phyloP scores from a whole-genome alignment of 2,797 vertebrate species.

The Hoplostethus mediterraneus region DNA sequence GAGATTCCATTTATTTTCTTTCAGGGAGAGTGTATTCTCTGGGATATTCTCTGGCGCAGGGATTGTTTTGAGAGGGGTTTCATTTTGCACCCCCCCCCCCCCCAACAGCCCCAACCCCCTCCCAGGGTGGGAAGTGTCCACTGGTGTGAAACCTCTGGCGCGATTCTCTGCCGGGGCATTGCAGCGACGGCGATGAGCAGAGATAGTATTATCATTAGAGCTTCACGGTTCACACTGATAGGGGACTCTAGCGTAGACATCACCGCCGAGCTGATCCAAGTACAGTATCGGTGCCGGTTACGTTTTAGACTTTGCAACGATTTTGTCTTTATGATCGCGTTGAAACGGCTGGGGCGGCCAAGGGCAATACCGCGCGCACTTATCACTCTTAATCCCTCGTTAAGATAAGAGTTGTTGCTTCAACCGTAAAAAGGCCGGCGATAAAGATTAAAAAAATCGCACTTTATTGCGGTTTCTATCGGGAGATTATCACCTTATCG shows the following conservation, averaged over 20 bases:
- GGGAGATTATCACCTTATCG: slow-evolving; percentile 46
- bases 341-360: slow-evolving; percentile 19
- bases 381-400: slow-evolving; percentile 65
- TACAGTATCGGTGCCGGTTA: slow-evolving; percentile 15
- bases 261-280: slow-evolving; percentile 13
- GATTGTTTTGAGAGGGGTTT: slow-evolving; percentile 79
- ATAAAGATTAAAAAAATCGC: slow-evolving; percentile 57
- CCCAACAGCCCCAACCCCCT: neutral
- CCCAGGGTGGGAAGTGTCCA: slow-evolving; percentile 44
- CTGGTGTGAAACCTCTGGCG: slow-evolving; percentile 62
- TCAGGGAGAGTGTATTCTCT: slow-evolving; percentile 78
- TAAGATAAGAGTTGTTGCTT: slow-evolving; percentile 71
- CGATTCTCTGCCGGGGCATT: slow-evolving; percentile 48
- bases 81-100: slow-evolving; percentile 41
- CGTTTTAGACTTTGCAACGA: slow-evolving; percentile 46
- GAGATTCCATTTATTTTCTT: slow-evolving; percentile 83
- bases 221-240: slow-evolving; percentile 44
- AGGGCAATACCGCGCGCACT: slow-evolving; percentile 19
- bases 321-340: slow-evolving; percentile 38
- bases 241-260: neutral
- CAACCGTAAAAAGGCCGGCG: slow-evolving; percentile 53
- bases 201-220: slow-evolving; percentile 52
- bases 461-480: slow-evolving; percentile 44
- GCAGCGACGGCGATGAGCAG: slow-evolving; percentile 50
- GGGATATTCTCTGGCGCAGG: slow-evolving; percentile 80